Percentiles rank a stretch among this genome's conserved stretches.
Conservation (phyloP, 2,888 invertebrate species). For the Sycophila texana region DNA sequence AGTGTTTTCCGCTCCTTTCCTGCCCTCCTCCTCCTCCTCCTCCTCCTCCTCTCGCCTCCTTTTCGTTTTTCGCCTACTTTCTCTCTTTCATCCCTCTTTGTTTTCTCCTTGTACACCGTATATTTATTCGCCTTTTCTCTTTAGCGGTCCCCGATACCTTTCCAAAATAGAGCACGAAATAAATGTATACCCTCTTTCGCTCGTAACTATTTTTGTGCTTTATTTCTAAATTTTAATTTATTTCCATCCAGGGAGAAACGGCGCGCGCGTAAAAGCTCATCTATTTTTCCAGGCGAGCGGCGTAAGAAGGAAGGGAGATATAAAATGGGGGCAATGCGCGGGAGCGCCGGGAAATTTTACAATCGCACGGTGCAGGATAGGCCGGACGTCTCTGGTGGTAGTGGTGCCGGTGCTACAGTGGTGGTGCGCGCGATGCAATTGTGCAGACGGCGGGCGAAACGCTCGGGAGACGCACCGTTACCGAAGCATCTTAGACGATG, state of each 20-base stretch:
- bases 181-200: neutral
- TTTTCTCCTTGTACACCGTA: neutral
- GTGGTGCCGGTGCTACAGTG: no score
- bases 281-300: neutral
- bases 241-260: no score
- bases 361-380: neutral
- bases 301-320: neutral
- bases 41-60: conserved; percentile 10
- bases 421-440: neutral
- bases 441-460: neutral
- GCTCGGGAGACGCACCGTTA: neutral
- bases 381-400: neutral
- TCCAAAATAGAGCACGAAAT: neutral
- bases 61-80: conserved; percentile 55
- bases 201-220: no score
- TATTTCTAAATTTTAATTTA: no score
- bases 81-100: conserved; percentile 3
- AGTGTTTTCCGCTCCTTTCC: conserved; percentile 63
- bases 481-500: conserved; percentile 33
- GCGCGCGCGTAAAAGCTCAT: no score
- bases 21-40: neutral
- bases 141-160: neutral
- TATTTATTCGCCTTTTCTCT: conserved; percentile 4
- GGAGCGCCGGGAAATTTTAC: neutral
- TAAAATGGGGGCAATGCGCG: neutral